Evolutionary conservation across 1,140 invertebrate genomes (phyloP).

Genomic region (Conus betulinus): DNA sequence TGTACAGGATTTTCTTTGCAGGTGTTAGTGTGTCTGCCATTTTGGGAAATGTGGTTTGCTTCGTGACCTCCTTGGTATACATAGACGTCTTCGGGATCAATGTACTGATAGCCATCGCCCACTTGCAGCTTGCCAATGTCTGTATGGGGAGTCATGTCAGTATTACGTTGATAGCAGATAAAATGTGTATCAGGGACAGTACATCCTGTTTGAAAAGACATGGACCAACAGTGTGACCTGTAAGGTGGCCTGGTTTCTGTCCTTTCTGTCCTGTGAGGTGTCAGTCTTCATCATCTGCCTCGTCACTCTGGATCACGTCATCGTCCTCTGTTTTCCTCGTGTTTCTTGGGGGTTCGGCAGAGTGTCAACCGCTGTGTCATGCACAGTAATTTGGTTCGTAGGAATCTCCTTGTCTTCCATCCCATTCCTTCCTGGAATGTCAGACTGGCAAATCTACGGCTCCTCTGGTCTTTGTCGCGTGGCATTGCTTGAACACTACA

Average conservation of each 20-base stretch:
- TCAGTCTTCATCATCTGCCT: not conserved
- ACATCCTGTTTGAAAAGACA: too few species aligned
- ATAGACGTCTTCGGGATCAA: not conserved
- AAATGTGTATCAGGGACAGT: too few species aligned
- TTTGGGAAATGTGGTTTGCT: slow-evolving; percentile 46
- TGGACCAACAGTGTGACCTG: not conserved
- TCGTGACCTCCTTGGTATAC: slow-evolving; percentile 1
- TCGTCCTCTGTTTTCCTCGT: not conserved
- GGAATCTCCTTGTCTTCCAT: not conserved
- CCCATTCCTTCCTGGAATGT: not conserved
- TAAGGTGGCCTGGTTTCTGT: not conserved
- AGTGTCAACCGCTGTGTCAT: not conserved
- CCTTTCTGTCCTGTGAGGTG: not conserved
- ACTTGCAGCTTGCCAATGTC: slow-evolving; percentile 26
- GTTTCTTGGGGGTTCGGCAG: not conserved
- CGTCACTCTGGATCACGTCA: not conserved
- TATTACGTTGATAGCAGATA: too few species aligned
- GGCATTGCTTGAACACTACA: not conserved
- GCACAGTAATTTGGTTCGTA: not conserved
- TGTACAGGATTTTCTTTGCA: slow-evolving; percentile 45
- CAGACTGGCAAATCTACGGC: not conserved
- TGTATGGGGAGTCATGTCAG: too few species aligned
- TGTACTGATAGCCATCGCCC: slow-evolving; percentile 52
- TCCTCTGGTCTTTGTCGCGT: not conserved
- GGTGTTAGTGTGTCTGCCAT: slow-evolving; percentile 42